Evolutionary conservation across 2,113 vertebrate genomes (phyloP).

Genomic region (Corythornis vintsioides): DNA sequence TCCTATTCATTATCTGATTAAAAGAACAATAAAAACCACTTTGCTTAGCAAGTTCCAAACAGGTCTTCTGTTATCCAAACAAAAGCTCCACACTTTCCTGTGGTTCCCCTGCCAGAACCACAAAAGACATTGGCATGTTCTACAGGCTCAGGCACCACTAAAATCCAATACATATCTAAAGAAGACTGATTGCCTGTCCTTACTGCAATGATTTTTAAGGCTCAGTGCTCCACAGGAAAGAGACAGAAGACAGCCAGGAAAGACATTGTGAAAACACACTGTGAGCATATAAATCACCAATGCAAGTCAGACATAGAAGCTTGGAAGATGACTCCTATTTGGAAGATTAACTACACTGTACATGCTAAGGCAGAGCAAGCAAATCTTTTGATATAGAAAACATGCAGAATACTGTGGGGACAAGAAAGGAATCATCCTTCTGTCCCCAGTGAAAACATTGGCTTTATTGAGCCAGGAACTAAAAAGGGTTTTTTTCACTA

Average conservation of each 20-base stretch:
- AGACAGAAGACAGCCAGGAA: conserved; percentile 54
- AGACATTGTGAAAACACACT: conserved; percentile 28
- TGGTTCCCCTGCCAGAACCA: conserved; percentile 52
- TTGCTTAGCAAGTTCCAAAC: neutral
- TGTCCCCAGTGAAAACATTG: neutral
- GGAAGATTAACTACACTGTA: conserved; percentile 21
- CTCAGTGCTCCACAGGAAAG: conserved; percentile 46
- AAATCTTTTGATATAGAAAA: conserved; percentile 6
- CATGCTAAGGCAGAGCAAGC: neutral
- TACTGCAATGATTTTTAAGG: conserved; percentile 40
- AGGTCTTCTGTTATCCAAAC: conserved; percentile 6
- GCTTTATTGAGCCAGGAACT: neutral
- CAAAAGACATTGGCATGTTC: conserved; percentile 31
- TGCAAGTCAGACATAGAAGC: conserved; percentile 20
- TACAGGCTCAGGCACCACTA: conserved; percentile 16
- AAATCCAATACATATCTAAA: conserved; percentile 39
- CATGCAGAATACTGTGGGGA: neutral
- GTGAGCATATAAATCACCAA: conserved; percentile 49
- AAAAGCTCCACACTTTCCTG: conserved; percentile 42
- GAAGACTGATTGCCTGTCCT: conserved; percentile 56
- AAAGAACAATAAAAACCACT: conserved; percentile 36
- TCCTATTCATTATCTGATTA: conserved; percentile 35
- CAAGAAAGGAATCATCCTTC: neutral
- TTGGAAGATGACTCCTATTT: conserved; percentile 33
- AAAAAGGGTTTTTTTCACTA: conserved; percentile 13